Evolutionary conservation across 1,140 invertebrate species (phyloP).

Genomic region (Bombus superbus): DNA sequence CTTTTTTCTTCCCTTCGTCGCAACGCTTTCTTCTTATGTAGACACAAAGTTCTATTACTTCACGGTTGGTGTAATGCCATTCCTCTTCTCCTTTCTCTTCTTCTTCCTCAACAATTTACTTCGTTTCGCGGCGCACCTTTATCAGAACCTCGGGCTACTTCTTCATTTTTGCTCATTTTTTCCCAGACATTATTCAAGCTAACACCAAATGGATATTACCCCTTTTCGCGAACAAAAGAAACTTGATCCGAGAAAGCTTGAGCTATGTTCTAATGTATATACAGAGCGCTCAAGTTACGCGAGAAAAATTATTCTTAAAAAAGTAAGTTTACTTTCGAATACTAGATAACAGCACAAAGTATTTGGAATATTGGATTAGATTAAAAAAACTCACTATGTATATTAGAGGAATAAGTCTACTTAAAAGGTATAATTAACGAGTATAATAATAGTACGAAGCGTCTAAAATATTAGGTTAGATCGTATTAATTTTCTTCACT

Average conservation of each 20-base stretch:
- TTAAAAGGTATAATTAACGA: background rate
- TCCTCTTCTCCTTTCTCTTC: slow-evolving; percentile 60
- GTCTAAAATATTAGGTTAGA: too few species aligned
- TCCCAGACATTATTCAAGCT: slow-evolving; percentile 25
- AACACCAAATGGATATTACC: background rate
- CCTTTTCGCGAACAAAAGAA: background rate
- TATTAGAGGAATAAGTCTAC: too few species aligned
- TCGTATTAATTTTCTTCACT: too few species aligned
- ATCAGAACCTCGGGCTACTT: slow-evolving; percentile 40
- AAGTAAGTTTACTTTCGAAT: too few species aligned
- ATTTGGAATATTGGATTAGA: too few species aligned
- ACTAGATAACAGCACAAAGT: too few species aligned
- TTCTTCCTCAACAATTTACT: slow-evolving; percentile 58
- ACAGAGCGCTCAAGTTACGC: background rate
- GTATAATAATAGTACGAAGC: too few species aligned
- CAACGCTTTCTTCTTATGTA: slow-evolving; percentile 35
- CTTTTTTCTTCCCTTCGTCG: slow-evolving; percentile 11
- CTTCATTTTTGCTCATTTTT: slow-evolving; percentile 24
- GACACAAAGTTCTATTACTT: slow-evolving; percentile 37
- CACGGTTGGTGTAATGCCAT: slow-evolving; percentile 61
- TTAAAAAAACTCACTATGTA: too few species aligned
- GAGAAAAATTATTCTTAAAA: too few species aligned
- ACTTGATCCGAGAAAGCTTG: background rate
- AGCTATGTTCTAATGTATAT: background rate
- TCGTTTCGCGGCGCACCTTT: slow-evolving; percentile 50